Evolutionary conservation across 2,113 vertebrate species (phyloP).

Genomic region (Heteronetta atricapilla): DNA sequence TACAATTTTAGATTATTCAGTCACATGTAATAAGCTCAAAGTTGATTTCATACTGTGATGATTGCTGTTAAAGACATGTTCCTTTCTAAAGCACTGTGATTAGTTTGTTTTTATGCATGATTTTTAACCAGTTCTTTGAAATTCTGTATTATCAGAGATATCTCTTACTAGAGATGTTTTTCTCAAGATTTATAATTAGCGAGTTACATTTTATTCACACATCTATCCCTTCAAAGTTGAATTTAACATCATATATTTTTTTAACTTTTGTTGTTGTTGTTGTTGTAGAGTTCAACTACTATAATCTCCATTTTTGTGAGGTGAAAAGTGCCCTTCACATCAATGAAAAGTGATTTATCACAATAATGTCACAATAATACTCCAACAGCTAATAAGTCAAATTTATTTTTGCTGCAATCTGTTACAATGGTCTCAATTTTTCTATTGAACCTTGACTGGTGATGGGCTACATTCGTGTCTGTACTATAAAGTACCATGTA

Average conservation of each 20-base stretch:
- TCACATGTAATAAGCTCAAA: constrained; percentile 40
- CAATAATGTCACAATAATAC: not conserved
- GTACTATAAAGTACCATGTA: not conserved
- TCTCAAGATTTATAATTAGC: not conserved
- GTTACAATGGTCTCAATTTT: not conserved
- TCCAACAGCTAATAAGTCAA: not conserved
- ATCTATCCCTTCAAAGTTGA: not conserved
- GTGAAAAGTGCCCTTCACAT: not conserved
- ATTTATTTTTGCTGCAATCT: not conserved
- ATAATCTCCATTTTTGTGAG: not conserved
- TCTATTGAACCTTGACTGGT: not conserved
- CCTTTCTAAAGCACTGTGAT: constrained; percentile 12
- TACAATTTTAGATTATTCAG: constrained; percentile 56
- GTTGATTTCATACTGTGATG: constrained; percentile 45
- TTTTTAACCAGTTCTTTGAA: constrained; percentile 27
- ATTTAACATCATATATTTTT: not conserved
- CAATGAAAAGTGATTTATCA: not conserved
- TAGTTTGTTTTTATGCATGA: not conserved
- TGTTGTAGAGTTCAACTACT: not conserved
- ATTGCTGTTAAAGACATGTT: constrained; percentile 36
- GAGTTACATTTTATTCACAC: not conserved
- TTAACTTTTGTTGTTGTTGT: not conserved
- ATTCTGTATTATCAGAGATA: not conserved
- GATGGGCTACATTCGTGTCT: not conserved
- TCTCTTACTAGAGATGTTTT: not conserved